These are phyloP conservation scores for Pachyrhynchus sulphureomaculatus DNA, from an alignment of 1,140 invertebrate species.

Conservation along the genomic window DNA sequence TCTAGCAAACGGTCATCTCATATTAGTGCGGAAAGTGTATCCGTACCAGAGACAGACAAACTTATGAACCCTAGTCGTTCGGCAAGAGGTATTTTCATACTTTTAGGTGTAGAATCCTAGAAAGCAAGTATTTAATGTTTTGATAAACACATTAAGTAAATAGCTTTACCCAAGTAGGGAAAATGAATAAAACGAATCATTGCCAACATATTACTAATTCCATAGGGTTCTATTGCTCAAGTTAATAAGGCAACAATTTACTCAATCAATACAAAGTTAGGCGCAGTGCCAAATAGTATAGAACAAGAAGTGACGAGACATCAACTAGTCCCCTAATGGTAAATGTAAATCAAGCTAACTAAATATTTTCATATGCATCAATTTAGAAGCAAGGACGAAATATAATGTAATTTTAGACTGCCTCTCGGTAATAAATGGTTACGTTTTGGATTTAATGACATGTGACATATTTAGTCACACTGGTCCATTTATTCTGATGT, in stretches of 20 bases:
- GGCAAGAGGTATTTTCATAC: no score
- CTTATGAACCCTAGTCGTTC: no score
- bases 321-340: constrained; percentile 23
- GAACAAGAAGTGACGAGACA: constrained; percentile 33
- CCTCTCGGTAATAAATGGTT: constrained; percentile 36
- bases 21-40: no score
- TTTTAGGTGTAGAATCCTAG: no score
- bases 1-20: no score
- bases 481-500: constrained; percentile 25
- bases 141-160: no score
- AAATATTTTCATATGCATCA: constrained; percentile 45
- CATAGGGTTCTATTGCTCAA: no score
- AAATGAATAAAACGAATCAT: constrained; percentile 35
- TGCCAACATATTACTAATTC: constrained; percentile 41
- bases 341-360: constrained; percentile 44
- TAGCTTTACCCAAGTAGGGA: no score
- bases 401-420: constrained; percentile 35
- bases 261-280: constrained; percentile 15
- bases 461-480: constrained; percentile 35
- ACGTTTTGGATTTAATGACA: constrained; percentile 37
- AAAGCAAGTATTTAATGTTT: no score
- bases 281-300: constrained; percentile 28
- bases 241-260: no score
- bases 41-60: no score
- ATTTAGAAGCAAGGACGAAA: constrained; percentile 36